A percentile compares a stretch with the other conserved stretches of the same genome.
These are phyloP conservation scores for Gasteruption jaculator DNA, from an alignment of 2,888 invertebrate genomes.

Conservation along the genomic window DNA sequence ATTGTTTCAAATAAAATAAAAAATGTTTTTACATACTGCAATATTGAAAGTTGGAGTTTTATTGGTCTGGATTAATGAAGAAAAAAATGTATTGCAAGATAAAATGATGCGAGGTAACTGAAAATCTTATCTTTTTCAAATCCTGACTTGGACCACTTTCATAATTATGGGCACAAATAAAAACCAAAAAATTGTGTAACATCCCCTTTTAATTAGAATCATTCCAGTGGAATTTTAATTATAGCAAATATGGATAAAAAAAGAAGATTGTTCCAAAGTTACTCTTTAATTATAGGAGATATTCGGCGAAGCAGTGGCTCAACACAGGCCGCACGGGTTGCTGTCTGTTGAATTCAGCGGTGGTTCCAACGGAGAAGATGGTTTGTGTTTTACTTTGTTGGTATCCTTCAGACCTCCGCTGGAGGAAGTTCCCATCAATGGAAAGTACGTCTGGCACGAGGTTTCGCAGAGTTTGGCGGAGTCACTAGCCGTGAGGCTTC, in stretches of 20 bases:
- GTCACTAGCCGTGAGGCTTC: slow-evolving; percentile 63
- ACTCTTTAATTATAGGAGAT: slow-evolving; percentile 67
- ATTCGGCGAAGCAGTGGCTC: slow-evolving; percentile 82
- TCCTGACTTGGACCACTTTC: slow-evolving; percentile 1
- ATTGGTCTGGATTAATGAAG: too few species aligned
- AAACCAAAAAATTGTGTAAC: too few species aligned
- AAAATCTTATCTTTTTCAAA: too few species aligned
- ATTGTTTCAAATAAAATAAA: slow-evolving; percentile 6
- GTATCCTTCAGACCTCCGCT: slow-evolving; percentile 80
- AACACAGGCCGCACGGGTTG: slow-evolving; percentile 78
- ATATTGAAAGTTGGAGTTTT: too few species aligned
- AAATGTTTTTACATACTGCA: too few species aligned
- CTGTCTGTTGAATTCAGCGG: slow-evolving; percentile 70
- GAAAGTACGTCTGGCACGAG: slow-evolving; percentile 89
- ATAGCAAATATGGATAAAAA: too few species aligned
- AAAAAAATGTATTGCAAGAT: too few species aligned
- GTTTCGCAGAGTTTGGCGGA: slow-evolving; percentile 67
- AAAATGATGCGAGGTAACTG: too few species aligned
- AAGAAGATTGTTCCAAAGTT: slow-evolving; percentile 1
- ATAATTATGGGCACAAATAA: too few species aligned
- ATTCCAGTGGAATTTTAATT: too few species aligned
- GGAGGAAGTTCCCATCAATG: slow-evolving; percentile 81
- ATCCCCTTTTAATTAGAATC: too few species aligned
- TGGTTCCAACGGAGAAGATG: slow-evolving; percentile 60
- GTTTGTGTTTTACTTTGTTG: slow-evolving; percentile 75